Evolutionary conservation across 1,140 invertebrate genomes (phyloP), one percentile per base, ranked within the genome.

Genomic region (Wiebesia pumilae): DNA sequence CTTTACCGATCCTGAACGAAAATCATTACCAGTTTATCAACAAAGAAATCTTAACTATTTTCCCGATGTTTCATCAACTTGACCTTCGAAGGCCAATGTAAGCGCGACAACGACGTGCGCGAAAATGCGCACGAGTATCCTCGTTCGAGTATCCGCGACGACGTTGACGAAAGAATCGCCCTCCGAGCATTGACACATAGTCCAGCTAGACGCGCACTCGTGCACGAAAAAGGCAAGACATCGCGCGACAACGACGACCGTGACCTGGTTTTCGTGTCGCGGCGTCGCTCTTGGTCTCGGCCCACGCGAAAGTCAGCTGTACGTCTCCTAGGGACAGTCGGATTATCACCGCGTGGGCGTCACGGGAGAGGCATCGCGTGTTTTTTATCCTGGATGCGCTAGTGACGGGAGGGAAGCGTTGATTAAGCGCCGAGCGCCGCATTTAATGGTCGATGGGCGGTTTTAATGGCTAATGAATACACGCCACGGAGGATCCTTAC

Each of bases 181-280:
- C 3, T 10, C 14, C 21, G 24, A 62, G 1, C 58, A 14, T 62
- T 62, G 58, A 62, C 58, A 27, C 58, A 24, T 4, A 62, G 43
- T 6, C 6, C 14, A 6, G 3, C 62, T 2, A n/a, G 27, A 6
- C 12, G 58, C 58, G 6, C 24, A 24, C 62, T 10, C 71, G 30
- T 47, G 40, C 12, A 85, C 75, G 77, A 85, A 85, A 85, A 80
- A 85, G 83, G 83, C 77, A 78, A 80, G 62, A 62, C n/a, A 40
- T 30, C 30, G 65, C 43, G 7, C 40, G 27, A 12, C 21, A 35
- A 12, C 33, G 58, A 14, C 84, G 84, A 73, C 84, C 84, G 65
- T 85, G 84, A 85, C 84, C 84, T 51, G 84, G 62, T 85, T 85
- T 80, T 85, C 77, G 16, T 58, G 69, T 58, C 81, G 38, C 43